Evolutionary conservation across 2,797 vertebrate genomes (phyloP).

Genomic region (Antennarius maculatus): DNA sequence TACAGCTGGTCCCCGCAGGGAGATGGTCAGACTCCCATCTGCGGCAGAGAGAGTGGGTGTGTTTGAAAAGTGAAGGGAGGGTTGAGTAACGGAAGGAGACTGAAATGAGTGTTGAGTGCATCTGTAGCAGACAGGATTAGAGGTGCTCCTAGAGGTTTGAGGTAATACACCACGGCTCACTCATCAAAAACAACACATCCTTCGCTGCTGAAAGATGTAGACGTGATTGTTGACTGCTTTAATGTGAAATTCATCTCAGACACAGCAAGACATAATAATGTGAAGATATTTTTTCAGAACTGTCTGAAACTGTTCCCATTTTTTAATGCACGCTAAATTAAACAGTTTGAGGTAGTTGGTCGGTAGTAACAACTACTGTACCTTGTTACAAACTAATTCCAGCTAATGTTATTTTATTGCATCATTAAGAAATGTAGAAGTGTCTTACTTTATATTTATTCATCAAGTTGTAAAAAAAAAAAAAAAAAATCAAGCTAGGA

Average conservation of each 20-base stretch:
- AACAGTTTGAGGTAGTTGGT: too few relatives aligned
- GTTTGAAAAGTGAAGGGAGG: conserved; percentile 1
- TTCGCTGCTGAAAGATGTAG: too few relatives aligned
- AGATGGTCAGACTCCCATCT: conserved; percentile 53
- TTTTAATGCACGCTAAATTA: too few relatives aligned
- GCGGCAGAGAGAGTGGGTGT: conserved; percentile 28
- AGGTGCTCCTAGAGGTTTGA: too few relatives aligned
- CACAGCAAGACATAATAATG: background rate
- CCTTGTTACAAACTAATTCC: too few relatives aligned
- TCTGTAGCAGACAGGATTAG: conserved; percentile 12
- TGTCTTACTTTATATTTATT: background rate
- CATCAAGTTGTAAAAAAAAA: background rate
- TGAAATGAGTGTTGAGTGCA: background rate
- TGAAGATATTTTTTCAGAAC: background rate
- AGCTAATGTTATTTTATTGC: too few relatives aligned
- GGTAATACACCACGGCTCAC: background rate
- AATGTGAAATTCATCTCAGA: background rate
- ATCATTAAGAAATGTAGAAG: too few relatives aligned
- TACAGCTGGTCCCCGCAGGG: conserved; percentile 63
- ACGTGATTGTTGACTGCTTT: background rate
- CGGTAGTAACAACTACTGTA: too few relatives aligned
- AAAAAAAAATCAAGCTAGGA: too few relatives aligned
- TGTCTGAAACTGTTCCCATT: background rate
- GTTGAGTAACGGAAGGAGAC: conserved; percentile 2
- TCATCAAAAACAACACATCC: too few relatives aligned